Percentiles rank a stretch among this genome's conserved stretches.
Evolutionary conservation across 1,140 invertebrate genomes (phyloP).

Genomic region (Halesus radiatus): DNA sequence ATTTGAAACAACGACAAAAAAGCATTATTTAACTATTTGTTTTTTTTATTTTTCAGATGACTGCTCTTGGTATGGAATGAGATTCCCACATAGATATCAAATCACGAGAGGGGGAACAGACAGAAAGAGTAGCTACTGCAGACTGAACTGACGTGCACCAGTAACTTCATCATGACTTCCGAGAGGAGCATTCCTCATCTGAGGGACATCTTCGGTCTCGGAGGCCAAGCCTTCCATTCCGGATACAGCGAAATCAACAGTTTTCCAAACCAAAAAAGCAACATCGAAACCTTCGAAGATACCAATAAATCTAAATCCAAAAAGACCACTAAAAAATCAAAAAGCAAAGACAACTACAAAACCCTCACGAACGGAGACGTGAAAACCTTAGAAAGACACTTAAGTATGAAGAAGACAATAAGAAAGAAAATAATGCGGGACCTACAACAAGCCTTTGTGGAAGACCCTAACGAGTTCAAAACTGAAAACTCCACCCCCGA

Average conservation of each 20-base stretch:
- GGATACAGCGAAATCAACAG: conserved; percentile 53
- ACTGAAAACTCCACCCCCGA: conserved; percentile 78
- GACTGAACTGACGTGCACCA: conserved; percentile 13
- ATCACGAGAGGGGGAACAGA: not conserved
- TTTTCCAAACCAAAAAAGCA: conserved; percentile 46
- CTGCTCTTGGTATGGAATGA: not conserved
- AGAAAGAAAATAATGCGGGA: conserved; percentile 89
- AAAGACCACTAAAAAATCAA: conserved; percentile 71
- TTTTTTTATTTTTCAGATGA: not conserved
- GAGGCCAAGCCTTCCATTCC: conserved; percentile 60
- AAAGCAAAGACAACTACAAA: conserved; percentile 76
- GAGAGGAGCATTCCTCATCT: conserved; percentile 79
- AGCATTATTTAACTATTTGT: not conserved
- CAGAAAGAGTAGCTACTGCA: not conserved
- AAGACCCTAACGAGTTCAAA: conserved; percentile 80
- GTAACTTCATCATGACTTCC: conserved; percentile 66
- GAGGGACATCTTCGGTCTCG: conserved; percentile 77
- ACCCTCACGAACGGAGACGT: conserved; percentile 78
- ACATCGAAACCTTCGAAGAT: conserved; percentile 62
- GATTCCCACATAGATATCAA: not conserved
- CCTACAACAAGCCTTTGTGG: conserved; percentile 81
- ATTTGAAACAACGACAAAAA: not conserved
- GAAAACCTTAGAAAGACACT: conserved; percentile 83
- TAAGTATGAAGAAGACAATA: conserved; percentile 91
- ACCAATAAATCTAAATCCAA: conserved; percentile 69